phyloP scores from a whole-genome alignment of 2,888 invertebrate species.

The Oxycera nigricornis region DNA sequence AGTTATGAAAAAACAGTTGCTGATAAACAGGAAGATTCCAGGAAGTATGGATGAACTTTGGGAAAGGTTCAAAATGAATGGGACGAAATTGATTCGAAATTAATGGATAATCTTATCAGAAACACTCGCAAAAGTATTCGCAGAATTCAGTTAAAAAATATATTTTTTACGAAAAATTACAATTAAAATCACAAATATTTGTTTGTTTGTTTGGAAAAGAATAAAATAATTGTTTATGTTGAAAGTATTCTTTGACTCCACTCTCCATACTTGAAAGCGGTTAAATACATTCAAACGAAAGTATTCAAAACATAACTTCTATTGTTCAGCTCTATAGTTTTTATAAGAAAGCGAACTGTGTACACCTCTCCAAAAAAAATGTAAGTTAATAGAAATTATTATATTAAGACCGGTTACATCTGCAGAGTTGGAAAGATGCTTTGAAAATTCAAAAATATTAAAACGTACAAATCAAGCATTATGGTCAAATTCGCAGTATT shows the following conservation, averaged over 20 bases:
- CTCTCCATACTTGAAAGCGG: neutral
- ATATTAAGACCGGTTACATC: too few species aligned
- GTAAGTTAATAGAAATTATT: too few species aligned
- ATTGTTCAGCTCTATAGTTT: too few species aligned
- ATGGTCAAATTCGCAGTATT: too few species aligned
- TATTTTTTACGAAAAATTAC: neutral
- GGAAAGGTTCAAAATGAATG: neutral
- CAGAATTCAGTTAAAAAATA: neutral
- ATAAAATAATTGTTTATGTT: neutral
- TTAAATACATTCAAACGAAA: too few species aligned
- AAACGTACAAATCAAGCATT: too few species aligned
- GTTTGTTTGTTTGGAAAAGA: neutral
- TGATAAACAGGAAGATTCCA: neutral
- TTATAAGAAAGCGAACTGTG: too few species aligned
- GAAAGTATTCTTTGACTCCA: neutral
- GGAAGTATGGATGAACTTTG: neutral
- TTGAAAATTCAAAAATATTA: too few species aligned
- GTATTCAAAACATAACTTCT: too few species aligned
- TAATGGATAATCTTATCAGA: neutral
- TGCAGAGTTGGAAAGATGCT: too few species aligned
- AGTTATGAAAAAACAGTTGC: neutral
- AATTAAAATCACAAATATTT: neutral
- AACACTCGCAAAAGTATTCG: neutral
- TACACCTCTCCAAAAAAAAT: too few species aligned
- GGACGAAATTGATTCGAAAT: neutral